A percentile compares a stretch with the other conserved stretches of the same genome.
Conservation (phyloP, 2,888 invertebrate genomes). For the Drosophila neutralis region DNA sequence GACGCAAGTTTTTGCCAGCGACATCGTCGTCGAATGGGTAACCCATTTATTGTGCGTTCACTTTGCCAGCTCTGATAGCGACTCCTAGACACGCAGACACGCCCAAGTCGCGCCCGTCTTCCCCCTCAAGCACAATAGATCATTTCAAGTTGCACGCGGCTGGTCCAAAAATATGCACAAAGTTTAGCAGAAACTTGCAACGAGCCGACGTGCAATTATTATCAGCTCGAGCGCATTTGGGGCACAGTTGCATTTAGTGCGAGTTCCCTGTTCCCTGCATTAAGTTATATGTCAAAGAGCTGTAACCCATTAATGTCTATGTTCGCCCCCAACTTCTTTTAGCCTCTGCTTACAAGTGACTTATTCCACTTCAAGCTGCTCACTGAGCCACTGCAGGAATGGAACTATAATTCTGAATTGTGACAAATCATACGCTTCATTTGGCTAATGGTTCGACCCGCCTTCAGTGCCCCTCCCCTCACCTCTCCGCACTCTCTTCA, state of each 20-base stretch:
- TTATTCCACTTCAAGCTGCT: conserved; percentile 2
- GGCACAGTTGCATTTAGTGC: conserved; percentile 30
- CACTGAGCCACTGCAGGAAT: conserved; percentile 35
- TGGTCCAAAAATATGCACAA: conserved; percentile 62
- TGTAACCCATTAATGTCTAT: conserved; percentile 44
- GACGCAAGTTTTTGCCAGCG: conserved; percentile 61
- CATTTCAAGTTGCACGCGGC: conserved; percentile 49
- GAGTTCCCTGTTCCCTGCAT: conserved; percentile 38
- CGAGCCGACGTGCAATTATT: conserved; percentile 57
- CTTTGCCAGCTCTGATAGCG: conserved; percentile 51
- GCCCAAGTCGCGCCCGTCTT: conserved; percentile 1
- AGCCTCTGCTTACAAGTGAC: conserved; percentile 1
- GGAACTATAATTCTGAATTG: conserved; percentile 46
- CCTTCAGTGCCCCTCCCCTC: neutral
- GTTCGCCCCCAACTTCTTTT: neutral
- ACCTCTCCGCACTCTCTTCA: neutral
- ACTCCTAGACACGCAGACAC: conserved; percentile 18
- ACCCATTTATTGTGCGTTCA: conserved; percentile 64
- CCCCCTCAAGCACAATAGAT: conserved; percentile 63
- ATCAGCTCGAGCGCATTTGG: conserved; percentile 61
- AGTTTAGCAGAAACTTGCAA: conserved; percentile 61
- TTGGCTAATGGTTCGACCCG: conserved; percentile 51
- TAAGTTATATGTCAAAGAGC: conserved; percentile 50
- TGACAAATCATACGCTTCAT: conserved; percentile 75
- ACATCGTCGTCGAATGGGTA: conserved; percentile 23